Evolutionary conservation across 2,888 invertebrate species (phyloP), one percentile per base, ranked within the genome.

Genomic region (Agrilus mali): DNA sequence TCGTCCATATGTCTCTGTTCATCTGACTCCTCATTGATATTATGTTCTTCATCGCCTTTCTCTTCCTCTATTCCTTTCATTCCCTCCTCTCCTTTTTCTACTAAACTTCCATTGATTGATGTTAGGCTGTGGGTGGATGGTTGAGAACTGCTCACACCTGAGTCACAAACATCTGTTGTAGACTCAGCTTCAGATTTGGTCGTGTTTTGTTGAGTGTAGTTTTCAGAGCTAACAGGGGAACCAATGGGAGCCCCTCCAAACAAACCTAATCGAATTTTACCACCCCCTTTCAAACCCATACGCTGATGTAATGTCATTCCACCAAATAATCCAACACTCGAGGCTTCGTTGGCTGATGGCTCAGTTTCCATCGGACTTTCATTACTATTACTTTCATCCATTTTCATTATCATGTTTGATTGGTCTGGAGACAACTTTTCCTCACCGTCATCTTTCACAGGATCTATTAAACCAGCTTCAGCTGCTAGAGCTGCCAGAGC

Each of bases 401-500:
- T 31, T 33, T 43, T 33, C 27, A 44, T 37, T 17, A 50, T 35
- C 40, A 45, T 43, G 45, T 49, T 17, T 41, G 44, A 36, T 36
- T 47, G 38, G 45, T 53, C 48, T n/a, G 46, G 48, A 8, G 40
- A 10, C 34, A 47, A 47, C 31, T 49, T 42, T 15, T 52, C 51
- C 15, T 51, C 43, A 3, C 45, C 47, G 8, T 31, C 33, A 8
- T 52, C 57, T 40, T 48, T 37, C 13, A 56, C 58, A 2, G 58
- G 72, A 52, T 75, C 75, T 34, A 77, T 72, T 3, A 78, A 60
- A 3, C 77, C 76, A 22, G 77, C 75, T 56, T 78, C 78, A 1
- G 76, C 77, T 7, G 77, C 77, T 15, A 78, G 57, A 5, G 77
- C 77, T 13, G 77, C 75, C 10, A 78, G 56, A 2, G 77, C 77